Conservation (phyloP, 1,140 invertebrate genomes). For the Bombus pyrosoma region DNA sequence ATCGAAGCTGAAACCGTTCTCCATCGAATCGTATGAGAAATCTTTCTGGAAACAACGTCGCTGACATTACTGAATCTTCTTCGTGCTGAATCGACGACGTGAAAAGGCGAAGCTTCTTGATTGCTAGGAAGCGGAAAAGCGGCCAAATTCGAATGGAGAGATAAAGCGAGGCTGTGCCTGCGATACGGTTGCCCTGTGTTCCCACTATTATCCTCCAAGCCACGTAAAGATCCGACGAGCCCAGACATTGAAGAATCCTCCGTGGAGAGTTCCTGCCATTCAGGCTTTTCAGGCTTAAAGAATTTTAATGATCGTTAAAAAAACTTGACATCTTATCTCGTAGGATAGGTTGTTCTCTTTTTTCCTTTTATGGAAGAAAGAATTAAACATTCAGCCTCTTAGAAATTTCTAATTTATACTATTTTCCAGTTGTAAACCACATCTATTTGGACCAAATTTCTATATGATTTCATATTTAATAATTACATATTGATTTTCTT, state of each 20-base stretch:
- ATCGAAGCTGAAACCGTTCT: conserved; percentile 82
- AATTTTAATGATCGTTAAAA: conserved; percentile 19
- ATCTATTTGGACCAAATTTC: too few relatives aligned
- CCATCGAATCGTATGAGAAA: conserved; percentile 89
- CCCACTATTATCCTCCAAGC: conserved; percentile 41
- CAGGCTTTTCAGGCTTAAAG: conserved; percentile 38
- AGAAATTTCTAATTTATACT: not conserved
- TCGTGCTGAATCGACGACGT: conserved; percentile 78
- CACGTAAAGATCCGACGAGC: conserved; percentile 26
- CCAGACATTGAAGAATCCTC: conserved; percentile 47
- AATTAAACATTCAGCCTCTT: not conserved
- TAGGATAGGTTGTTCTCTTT: not conserved
- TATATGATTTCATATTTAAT: too few relatives aligned
- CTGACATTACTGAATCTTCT: conserved; percentile 88
- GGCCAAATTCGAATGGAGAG: conserved; percentile 73
- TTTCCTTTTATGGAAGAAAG: too few relatives aligned
- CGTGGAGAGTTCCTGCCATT: conserved; percentile 43
- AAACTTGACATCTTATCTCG: not conserved
- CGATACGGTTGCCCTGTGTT: conserved; percentile 52
- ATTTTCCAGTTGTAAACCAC: not conserved
- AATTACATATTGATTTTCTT: too few relatives aligned
- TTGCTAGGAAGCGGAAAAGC: conserved; percentile 46
- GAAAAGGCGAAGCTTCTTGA: conserved; percentile 51
- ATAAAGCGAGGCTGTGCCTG: conserved; percentile 71
- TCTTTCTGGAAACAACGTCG: conserved; percentile 87